Conservation (phyloP, 2,113 vertebrate species). For the Antechinus stuartii region DNA sequence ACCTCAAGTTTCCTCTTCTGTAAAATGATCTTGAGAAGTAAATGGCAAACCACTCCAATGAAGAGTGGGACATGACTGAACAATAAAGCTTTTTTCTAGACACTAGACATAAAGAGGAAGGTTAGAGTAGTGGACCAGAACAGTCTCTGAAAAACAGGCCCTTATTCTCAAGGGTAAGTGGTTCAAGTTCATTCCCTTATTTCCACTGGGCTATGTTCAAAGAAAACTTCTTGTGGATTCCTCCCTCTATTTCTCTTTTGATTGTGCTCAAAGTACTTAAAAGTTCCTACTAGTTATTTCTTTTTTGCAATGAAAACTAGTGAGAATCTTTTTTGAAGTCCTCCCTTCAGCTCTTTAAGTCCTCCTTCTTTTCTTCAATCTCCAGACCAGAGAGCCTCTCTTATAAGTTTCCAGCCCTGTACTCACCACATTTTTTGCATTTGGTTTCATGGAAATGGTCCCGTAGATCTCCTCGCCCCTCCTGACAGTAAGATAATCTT, state of each 20-base stretch:
- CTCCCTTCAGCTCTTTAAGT: not conserved
- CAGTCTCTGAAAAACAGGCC: not conserved
- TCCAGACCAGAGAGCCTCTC: not conserved
- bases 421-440: constrained; percentile 97
- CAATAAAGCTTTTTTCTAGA: not conserved
- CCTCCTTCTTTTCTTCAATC: not conserved
- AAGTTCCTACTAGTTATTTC: rapidly evolving
- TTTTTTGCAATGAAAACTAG: not conserved
- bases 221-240: not conserved
- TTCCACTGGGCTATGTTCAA: not conserved
- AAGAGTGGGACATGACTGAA: not conserved
- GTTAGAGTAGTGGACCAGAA: not conserved
- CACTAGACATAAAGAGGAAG: not conserved
- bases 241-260: not conserved
- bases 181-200: not conserved
- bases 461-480: constrained; percentile 96
- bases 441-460: constrained; percentile 95
- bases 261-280: not conserved
- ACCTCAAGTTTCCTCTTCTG: not conserved
- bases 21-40: not conserved
- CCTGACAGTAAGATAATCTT: constrained; percentile 96
- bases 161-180: not conserved
- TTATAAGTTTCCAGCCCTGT: not conserved
- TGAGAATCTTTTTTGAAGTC: not conserved
- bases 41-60: not conserved